Percentiles rank a stretch among this genome's conserved stretches.
These are phyloP conservation scores for Parazoanthus darwini DNA, from an alignment of 92 coral and sea anemone species.

Conservation along the genomic window DNA sequence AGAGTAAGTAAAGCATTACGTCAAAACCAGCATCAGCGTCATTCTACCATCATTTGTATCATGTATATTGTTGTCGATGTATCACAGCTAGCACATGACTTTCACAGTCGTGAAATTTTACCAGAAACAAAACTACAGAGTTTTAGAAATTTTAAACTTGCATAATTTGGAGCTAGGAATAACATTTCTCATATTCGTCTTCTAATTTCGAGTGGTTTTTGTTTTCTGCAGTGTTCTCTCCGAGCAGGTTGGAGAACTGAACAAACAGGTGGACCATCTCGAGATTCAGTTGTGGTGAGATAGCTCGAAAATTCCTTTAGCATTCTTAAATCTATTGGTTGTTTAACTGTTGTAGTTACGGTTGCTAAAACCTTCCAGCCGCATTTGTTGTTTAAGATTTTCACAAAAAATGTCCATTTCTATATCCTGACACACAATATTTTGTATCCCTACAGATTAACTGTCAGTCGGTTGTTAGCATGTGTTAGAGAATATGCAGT, in stretches of 20 bases:
- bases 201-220: not conserved
- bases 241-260: slow-evolving; percentile 86
- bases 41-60: not conserved
- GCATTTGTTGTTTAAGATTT: too few relatives aligned
- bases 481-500: too few relatives aligned
- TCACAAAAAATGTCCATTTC: too few relatives aligned
- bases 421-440: too few relatives aligned
- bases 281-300: slow-evolving; percentile 83
- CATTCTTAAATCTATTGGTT: not conserved
- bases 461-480: too few relatives aligned
- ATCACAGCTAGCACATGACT: not conserved
- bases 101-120: not conserved
- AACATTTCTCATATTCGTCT: not conserved
- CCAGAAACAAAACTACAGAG: not conserved
- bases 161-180: too few relatives aligned
- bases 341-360: too few relatives aligned
- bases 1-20: slow-evolving; percentile 66
- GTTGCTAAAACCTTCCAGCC: too few relatives aligned
- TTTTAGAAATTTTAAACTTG: too few relatives aligned
- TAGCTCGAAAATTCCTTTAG: not conserved
- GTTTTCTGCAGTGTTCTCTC: slow-evolving; percentile 74
- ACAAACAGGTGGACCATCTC: slow-evolving; percentile 75
- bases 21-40: too few relatives aligned
- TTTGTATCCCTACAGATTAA: too few relatives aligned
- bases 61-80: not conserved